These are phyloP conservation scores for Mustela erminea DNA, from an alignment of 2,797 vertebrate species.

Conservation along the genomic window DNA sequence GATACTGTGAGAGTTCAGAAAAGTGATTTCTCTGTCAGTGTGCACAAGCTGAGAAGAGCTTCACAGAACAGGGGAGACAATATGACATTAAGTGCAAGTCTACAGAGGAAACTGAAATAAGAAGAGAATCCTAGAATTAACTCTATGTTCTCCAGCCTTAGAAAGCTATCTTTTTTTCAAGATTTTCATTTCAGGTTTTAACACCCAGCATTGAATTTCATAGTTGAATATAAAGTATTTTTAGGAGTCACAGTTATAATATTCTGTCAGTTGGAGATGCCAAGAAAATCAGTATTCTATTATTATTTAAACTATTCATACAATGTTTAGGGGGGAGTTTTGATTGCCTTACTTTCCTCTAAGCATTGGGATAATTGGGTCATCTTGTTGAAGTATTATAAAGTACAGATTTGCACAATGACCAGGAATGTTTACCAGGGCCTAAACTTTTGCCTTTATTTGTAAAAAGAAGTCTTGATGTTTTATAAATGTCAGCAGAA, in stretches of 20 bases:
- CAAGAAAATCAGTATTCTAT: not conserved
- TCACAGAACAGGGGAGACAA: not conserved
- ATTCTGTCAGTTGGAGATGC: not conserved
- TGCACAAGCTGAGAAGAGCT: not conserved
- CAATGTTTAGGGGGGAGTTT: not conserved
- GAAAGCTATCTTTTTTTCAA: not conserved
- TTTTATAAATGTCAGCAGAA: not conserved
- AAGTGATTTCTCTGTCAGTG: not conserved
- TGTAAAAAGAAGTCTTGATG: not conserved
- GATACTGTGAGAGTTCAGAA: not conserved
- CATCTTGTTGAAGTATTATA: not conserved
- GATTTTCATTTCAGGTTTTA: not conserved
- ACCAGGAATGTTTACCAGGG: not conserved
- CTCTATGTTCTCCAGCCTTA: not conserved
- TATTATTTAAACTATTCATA: slow-evolving; percentile 5
- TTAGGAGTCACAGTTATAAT: not conserved
- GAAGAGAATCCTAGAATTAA: not conserved
- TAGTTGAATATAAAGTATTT: not conserved
- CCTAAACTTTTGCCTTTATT: not conserved
- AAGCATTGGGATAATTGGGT: not conserved
- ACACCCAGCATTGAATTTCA: not conserved
- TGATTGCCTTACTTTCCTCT: not conserved
- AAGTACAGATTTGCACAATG: not conserved
- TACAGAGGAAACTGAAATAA: not conserved
- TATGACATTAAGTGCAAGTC: not conserved